phyloP scores from a whole-genome alignment of 2,113 vertebrate genomes.

The Tenebrosternarchus preto region DNA sequence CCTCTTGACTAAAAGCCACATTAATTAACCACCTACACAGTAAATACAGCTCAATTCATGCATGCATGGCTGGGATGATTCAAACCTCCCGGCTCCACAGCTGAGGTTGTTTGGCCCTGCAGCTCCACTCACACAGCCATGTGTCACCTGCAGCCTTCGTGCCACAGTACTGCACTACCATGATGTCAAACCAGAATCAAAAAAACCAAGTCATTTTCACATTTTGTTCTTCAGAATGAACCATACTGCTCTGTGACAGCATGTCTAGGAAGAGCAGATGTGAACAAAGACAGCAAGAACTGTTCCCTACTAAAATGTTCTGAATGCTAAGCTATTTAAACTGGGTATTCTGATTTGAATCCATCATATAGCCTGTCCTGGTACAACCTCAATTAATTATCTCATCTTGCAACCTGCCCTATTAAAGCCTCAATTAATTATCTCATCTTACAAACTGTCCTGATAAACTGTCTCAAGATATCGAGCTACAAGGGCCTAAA shows the following conservation, averaged over 20 bases:
- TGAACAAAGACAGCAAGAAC: background rate
- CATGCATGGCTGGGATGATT: background rate
- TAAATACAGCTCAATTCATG: constrained; percentile 10
- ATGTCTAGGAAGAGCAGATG: no score
- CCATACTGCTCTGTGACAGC: no score
- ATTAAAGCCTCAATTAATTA: no score
- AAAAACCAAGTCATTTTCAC: no score
- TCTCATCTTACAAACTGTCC: no score
- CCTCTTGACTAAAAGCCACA: constrained; percentile 1
- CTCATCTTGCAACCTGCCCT: no score
- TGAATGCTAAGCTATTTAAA: background rate
- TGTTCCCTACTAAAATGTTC: background rate
- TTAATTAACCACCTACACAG: constrained; percentile 31
- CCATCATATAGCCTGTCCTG: background rate
- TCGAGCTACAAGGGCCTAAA: background rate
- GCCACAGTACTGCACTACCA: no score
- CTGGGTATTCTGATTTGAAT: no score
- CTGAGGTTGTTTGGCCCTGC: background rate
- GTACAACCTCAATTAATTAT: background rate
- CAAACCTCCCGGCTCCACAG: background rate
- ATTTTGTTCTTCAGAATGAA: no score
- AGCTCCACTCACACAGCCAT: no score
- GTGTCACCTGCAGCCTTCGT: no score
- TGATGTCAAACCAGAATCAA: no score
- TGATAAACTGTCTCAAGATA: background rate